Conservation (phyloP, 2,888 invertebrate genomes). For the Drosophila hamatofila region DNA sequence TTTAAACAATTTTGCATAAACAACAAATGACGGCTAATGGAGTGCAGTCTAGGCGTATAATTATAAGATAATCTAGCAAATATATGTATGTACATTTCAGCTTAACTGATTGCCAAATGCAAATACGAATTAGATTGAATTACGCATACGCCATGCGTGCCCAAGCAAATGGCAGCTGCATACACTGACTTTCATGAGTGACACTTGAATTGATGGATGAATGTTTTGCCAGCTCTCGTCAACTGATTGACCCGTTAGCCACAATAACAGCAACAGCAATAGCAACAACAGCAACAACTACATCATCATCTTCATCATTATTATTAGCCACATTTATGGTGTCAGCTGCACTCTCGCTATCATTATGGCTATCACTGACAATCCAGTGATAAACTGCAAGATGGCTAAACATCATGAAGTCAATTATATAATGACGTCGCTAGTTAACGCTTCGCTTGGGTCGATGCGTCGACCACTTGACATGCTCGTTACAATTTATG, state of each 20-base stretch:
- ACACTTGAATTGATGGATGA: slow-evolving; percentile 42
- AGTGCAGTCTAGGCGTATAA: background rate
- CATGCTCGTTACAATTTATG: slow-evolving; percentile 75
- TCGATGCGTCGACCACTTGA: slow-evolving; percentile 45
- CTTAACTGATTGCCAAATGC: slow-evolving; percentile 21
- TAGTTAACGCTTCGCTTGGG: slow-evolving; percentile 25
- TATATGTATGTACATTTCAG: background rate
- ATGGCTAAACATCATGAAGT: slow-evolving; percentile 60
- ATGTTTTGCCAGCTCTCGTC: slow-evolving; percentile 5
- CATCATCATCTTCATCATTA: slow-evolving; percentile 16
- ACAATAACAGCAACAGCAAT: background rate
- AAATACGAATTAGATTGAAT: slow-evolving; percentile 34
- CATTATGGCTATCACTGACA: slow-evolving; percentile 55
- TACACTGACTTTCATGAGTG: background rate
- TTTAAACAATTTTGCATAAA: slow-evolving; percentile 18
- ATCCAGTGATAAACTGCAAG: slow-evolving; percentile 67
- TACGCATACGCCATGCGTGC: slow-evolving; percentile 50
- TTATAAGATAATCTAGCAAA: background rate
- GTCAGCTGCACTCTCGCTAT: slow-evolving; percentile 36
- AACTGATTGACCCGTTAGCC: slow-evolving; percentile 10
- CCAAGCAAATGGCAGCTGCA: background rate
- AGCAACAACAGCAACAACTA: background rate
- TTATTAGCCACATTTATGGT: slow-evolving; percentile 35
- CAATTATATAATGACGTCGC: slow-evolving; percentile 62
- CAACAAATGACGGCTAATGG: slow-evolving; percentile 11